Evolutionary conservation across 2,888 invertebrate species (phyloP).

Genomic region (Morpho deidamia): DNA sequence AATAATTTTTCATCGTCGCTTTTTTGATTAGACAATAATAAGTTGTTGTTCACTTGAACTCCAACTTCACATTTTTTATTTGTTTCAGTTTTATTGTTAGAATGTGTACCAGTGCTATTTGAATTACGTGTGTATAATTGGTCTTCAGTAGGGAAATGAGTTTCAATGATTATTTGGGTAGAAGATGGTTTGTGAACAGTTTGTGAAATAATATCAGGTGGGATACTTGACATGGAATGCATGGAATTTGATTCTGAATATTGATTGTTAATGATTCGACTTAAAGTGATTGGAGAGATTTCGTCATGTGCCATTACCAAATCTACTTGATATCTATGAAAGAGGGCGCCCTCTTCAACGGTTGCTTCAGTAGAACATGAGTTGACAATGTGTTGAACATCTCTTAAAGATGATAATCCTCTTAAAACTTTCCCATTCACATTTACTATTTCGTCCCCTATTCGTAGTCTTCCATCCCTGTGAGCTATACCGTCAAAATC

Average conservation of each 20-base stretch:
- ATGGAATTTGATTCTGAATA: conserved; percentile 41
- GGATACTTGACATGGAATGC: conserved; percentile 43
- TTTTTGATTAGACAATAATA: conserved; percentile 57
- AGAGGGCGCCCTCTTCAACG: conserved; percentile 52
- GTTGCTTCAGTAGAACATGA: conserved; percentile 70
- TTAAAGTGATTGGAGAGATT: conserved; percentile 74
- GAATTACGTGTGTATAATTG: conserved; percentile 40
- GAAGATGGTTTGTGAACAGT: conserved; percentile 62
- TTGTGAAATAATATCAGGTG: conserved; percentile 71
- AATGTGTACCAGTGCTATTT: conserved; percentile 35
- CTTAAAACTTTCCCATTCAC: conserved; percentile 90
- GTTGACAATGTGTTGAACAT: conserved; percentile 79
- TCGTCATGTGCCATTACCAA: conserved; percentile 82
- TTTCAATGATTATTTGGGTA: conserved; percentile 67
- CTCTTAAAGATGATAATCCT: conserved; percentile 83
- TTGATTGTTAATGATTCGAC: conserved; percentile 62
- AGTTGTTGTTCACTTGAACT: conserved; percentile 50
- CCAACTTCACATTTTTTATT: conserved; percentile 54
- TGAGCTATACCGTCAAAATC: conserved; percentile 82
- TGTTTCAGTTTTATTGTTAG: conserved; percentile 37
- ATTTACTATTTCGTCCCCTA: conserved; percentile 94
- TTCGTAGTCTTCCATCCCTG: conserved; percentile 88
- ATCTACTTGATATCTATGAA: conserved; percentile 75
- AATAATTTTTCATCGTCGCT: conserved; percentile 74
- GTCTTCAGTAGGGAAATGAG: conserved; percentile 63